A percentile compares a stretch with the other conserved stretches of the same genome.
phyloP scores from a whole-genome alignment of 2,113 vertebrate genomes.

The Cercocebus atys region DNA sequence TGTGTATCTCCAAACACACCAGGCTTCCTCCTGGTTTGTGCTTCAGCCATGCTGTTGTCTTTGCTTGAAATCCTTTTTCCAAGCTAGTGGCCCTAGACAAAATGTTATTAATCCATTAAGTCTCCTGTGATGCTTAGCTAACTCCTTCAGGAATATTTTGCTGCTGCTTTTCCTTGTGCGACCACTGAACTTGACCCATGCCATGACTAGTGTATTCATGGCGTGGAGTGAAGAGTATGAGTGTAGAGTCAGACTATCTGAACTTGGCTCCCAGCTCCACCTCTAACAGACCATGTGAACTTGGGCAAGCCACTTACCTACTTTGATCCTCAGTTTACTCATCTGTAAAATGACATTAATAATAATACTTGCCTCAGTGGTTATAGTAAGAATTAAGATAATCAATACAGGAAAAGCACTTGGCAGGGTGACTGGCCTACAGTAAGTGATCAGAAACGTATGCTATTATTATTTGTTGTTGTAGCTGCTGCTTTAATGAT shows the following conservation, averaged over 20 bases:
- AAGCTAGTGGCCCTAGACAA: neutral
- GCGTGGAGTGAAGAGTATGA: neutral
- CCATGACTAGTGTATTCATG: fast-evolving
- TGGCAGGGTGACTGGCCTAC: neutral
- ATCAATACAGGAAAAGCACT: neutral
- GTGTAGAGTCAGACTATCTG: neutral
- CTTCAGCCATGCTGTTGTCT: neutral
- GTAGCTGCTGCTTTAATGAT: too few species aligned
- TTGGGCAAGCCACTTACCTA: neutral
- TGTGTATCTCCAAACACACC: neutral
- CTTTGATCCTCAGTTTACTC: neutral
- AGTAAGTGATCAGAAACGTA: neutral
- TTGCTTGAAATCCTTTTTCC: neutral
- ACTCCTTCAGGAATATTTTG: neutral
- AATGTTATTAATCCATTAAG: neutral
- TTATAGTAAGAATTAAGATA: neutral
- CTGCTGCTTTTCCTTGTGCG: neutral
- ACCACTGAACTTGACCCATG: neutral
- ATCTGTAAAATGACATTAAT: neutral
- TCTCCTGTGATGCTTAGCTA: neutral
- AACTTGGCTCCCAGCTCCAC: neutral
- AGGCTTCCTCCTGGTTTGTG: neutral
- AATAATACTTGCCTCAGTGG: neutral
- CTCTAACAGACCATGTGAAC: neutral
- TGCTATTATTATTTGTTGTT: neutral